Evolutionary conservation across 2,888 invertebrate genomes (phyloP), one percentile per base, ranked within the genome.

Genomic region (Myopa tessellatipennis): DNA sequence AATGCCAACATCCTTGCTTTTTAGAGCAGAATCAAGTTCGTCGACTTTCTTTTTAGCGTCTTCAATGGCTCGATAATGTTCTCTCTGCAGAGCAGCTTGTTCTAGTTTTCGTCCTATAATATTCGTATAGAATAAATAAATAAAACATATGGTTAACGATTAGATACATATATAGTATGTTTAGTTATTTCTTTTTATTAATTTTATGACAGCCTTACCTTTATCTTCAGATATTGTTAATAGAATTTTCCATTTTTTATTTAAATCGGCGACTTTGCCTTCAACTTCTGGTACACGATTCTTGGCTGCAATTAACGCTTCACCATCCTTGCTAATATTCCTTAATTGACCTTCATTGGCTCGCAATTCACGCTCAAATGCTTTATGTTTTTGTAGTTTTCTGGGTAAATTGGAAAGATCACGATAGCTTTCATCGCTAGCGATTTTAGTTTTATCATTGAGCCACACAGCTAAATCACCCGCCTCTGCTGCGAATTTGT

Each of bases 301-400:
- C 77, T 93, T 93, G 80, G 93, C 92, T 0, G 92, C 92, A 78
- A 95, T 92, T 80, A 96, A 88, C 1, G 92, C 92, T 84, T 94
- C 92, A 3, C 95, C 95, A 77, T 91, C 91, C 90, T 96, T 96
- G 83, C 95, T 96, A 0, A 98, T 95, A 36, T 94, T 94, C 72
- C 97, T 91, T 12, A 98, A 90, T 84, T 98, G 95, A 16, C 96
- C 97, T 88, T 98, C 97, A 85, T 98, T 99, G 1, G 98, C 97
- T 70, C 96, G 92, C 34, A 99, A 90, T 87, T 99, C 99, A 0
- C 98, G 91, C 85, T 98, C 98, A 86, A 99, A 98, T 0, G 98
- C 98, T 88, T 98, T 96, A 87, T 99, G 99, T 86, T 98, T 98
- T 89, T 98, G 97, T 1, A 98, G 90, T 87, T 98, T 98, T 0